A percentile compares a stretch with the other conserved stretches of the same genome.
Conservation (phyloP, 2,888 invertebrate genomes). For the Idaea dimidiata region DNA sequence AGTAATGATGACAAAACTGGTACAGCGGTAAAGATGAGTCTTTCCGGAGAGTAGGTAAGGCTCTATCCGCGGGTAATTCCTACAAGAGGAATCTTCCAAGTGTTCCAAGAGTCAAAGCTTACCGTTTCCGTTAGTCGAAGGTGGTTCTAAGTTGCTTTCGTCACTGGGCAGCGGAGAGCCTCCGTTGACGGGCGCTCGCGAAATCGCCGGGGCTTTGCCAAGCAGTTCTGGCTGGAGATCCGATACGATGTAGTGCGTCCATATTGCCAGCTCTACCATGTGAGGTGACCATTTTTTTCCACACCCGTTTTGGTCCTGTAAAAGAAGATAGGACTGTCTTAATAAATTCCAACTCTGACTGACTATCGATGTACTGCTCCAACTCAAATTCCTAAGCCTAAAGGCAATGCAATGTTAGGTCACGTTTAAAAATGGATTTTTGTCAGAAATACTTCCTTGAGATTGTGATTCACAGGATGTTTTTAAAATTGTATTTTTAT, state of each 20-base stretch:
- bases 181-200: slow-evolving; percentile 73
- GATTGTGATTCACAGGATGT: too few relatives aligned
- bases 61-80: too few relatives aligned
- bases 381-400: too few relatives aligned
- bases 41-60: too few relatives aligned
- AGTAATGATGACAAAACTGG: too few relatives aligned
- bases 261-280: slow-evolving; percentile 93
- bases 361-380: too few relatives aligned
- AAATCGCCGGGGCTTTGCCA: slow-evolving; percentile 79
- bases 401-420: too few relatives aligned
- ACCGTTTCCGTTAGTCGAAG: slow-evolving; percentile 80
- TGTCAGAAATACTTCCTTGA: too few relatives aligned
- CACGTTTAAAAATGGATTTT: too few relatives aligned
- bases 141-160: slow-evolving; percentile 90
- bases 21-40: too few relatives aligned
- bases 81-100: too few relatives aligned
- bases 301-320: slow-evolving; percentile 76
- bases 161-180: slow-evolving; percentile 82
- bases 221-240: slow-evolving; percentile 92
- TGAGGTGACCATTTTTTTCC: slow-evolving; percentile 86
- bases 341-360: background rate
- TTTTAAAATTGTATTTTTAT: too few relatives aligned
- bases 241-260: slow-evolving; percentile 94
- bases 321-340: slow-evolving; percentile 9
- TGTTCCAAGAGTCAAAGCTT: slow-evolving; percentile 21